A percentile compares a stretch with the other conserved stretches of the same genome.
These are phyloP conservation scores for Gari tellinella DNA, from an alignment of 2,888 invertebrate species.

Conservation along the genomic window DNA sequence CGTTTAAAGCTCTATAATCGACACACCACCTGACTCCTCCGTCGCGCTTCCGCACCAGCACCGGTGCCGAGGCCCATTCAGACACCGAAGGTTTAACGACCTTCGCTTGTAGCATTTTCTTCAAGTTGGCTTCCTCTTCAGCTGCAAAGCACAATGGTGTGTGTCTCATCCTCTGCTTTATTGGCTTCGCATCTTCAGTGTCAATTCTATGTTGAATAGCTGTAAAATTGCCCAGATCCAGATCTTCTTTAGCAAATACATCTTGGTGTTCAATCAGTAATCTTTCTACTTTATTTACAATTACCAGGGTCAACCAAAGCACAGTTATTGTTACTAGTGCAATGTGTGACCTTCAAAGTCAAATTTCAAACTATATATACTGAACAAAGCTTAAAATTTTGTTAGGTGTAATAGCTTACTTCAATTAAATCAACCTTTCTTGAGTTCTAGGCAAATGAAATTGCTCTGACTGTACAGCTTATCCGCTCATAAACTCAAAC, in stretches of 20 bases:
- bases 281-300: neutral
- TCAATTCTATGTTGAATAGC: conserved; percentile 44
- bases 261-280: conserved; percentile 28
- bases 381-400: too few species aligned
- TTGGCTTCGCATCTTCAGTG: too few species aligned
- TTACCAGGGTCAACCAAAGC: too few species aligned
- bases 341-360: too few species aligned
- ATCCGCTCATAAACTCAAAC: too few species aligned
- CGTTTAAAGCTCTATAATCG: conserved; percentile 49
- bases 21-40: conserved; percentile 44
- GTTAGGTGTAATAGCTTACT: too few species aligned
- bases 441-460: too few species aligned
- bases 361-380: too few species aligned
- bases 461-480: too few species aligned
- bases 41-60: conserved; percentile 49
- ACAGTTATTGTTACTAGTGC: too few species aligned
- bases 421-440: too few species aligned
- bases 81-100: conserved; percentile 38
- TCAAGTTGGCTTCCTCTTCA: conserved; percentile 47
- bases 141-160: conserved; percentile 44
- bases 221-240: conserved; percentile 37
- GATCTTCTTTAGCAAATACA: conserved; percentile 33
- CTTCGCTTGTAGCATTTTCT: conserved; percentile 42
- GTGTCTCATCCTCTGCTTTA: conserved; percentile 47
- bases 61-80: too few species aligned